phyloP scores from a whole-genome alignment of 2,888 invertebrate species.

The Liopterus haemorrhoidalis region DNA sequence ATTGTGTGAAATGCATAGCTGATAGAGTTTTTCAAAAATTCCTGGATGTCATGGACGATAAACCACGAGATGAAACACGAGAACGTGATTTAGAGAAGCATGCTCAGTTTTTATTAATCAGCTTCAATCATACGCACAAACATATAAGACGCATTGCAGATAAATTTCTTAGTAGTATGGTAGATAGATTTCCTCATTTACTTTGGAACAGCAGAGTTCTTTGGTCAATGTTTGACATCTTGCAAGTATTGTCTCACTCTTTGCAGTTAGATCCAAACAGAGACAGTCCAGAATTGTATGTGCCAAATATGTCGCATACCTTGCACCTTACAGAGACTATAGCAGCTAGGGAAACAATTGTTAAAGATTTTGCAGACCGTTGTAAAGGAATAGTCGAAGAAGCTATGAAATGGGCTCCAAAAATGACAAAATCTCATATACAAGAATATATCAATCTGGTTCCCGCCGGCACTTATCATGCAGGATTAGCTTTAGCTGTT shows the following conservation, averaged over 20 bases:
- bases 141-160: conserved; percentile 91
- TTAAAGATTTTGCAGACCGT: conserved; percentile 91
- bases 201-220: conserved; percentile 89
- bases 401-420: conserved; percentile 98
- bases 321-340: conserved; percentile 89
- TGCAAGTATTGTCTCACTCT: conserved; percentile 85
- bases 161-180: conserved; percentile 78
- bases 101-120: conserved; percentile 90
- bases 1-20: conserved; percentile 86
- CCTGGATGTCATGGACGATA: conserved; percentile 75
- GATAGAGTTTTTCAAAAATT: conserved; percentile 91
- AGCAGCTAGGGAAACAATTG: conserved; percentile 87
- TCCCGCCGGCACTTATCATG: conserved; percentile 72
- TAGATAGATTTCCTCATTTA: conserved; percentile 92
- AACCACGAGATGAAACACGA: conserved; percentile 78
- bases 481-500: conserved; percentile 81
- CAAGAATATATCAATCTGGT: conserved; percentile 80
- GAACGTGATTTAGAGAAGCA: conserved; percentile 91
- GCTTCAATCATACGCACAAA: conserved; percentile 95
- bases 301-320: conserved; percentile 80
- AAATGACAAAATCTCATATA: conserved; percentile 89
- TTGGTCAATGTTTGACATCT: conserved; percentile 92
- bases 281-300: conserved; percentile 77
- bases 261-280: conserved; percentile 88
- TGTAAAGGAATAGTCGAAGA: conserved; percentile 94